Evolutionary conservation across 1,140 invertebrate genomes (phyloP).

Genomic region (Lasioglossum baleicum): DNA sequence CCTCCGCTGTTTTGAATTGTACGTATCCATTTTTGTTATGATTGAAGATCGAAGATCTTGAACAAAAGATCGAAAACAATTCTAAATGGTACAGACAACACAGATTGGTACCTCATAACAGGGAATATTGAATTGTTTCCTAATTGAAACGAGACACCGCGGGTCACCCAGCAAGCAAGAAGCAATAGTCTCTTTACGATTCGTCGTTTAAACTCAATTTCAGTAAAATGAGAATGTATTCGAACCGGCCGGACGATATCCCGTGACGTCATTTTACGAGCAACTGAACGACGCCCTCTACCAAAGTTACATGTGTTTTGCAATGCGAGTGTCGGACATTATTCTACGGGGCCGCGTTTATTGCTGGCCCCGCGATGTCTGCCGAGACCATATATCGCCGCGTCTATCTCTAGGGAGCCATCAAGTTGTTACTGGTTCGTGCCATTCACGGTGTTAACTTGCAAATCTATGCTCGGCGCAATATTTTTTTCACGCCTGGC

Average conservation of each 20-base stretch:
- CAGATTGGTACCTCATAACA: not conserved
- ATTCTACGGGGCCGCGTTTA: constrained; percentile 35
- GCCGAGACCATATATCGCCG: constrained; percentile 21
- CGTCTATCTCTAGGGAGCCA: constrained; percentile 13
- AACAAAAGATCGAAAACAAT: too few relatives aligned
- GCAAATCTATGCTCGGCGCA: not conserved
- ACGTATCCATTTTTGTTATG: too few relatives aligned
- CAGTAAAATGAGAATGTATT: constrained; percentile 32
- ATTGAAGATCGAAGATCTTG: too few relatives aligned
- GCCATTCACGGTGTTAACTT: not conserved
- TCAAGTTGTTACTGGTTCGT: not conserved
- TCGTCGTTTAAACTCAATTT: constrained; percentile 30
- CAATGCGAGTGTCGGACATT: constrained; percentile 46
- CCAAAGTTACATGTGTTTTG: constrained; percentile 48
- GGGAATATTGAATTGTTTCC: not conserved
- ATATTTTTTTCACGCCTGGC: not conserved
- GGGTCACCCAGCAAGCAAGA: too few relatives aligned
- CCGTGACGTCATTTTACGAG: constrained; percentile 42
- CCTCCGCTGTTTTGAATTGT: too few relatives aligned
- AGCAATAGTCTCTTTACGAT: not conserved
- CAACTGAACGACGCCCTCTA: constrained; percentile 35
- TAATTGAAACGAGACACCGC: not conserved
- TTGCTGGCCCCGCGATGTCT: constrained; percentile 2
- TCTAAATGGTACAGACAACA: too few relatives aligned
- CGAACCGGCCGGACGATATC: not conserved